These are phyloP conservation scores for Anthoscopus minutus DNA, from an alignment of 2,113 vertebrate genomes.

Conservation along the genomic window DNA sequence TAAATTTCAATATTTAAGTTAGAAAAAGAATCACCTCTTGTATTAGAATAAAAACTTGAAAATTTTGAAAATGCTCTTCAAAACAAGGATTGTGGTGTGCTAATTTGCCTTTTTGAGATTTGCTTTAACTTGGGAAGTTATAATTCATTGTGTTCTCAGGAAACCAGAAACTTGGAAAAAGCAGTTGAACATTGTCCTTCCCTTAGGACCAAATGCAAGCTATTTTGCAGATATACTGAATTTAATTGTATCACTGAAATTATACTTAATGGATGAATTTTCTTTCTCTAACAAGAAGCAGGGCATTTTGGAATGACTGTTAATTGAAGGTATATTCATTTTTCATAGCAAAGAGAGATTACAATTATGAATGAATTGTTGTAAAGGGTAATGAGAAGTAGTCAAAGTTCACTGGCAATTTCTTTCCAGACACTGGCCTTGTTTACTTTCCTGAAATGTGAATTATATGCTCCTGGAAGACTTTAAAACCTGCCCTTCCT, in stretches of 20 bases:
- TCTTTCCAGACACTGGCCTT: background rate
- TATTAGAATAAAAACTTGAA: background rate
- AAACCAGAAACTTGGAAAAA: background rate
- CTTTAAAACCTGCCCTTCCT: background rate
- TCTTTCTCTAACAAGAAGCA: background rate
- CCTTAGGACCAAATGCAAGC: background rate
- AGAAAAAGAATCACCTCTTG: background rate
- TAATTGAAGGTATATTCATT: background rate
- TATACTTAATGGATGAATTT: background rate
- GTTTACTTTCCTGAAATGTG: background rate
- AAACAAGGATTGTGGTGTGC: background rate
- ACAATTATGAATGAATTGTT: background rate
- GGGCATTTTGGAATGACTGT: background rate
- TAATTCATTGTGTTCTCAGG: background rate
- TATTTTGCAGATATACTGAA: background rate
- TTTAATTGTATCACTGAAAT: background rate
- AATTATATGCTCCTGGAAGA: background rate
- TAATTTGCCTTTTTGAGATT: background rate
- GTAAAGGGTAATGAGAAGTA: background rate
- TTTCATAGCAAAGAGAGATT: background rate
- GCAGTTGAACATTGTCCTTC: background rate
- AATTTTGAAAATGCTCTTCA: background rate
- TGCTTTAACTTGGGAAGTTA: background rate
- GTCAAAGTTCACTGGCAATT: background rate
- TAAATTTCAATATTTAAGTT: background rate